Conservation (phyloP, 2,113 vertebrate genomes). For the Syrrhaptes paradoxus region DNA sequence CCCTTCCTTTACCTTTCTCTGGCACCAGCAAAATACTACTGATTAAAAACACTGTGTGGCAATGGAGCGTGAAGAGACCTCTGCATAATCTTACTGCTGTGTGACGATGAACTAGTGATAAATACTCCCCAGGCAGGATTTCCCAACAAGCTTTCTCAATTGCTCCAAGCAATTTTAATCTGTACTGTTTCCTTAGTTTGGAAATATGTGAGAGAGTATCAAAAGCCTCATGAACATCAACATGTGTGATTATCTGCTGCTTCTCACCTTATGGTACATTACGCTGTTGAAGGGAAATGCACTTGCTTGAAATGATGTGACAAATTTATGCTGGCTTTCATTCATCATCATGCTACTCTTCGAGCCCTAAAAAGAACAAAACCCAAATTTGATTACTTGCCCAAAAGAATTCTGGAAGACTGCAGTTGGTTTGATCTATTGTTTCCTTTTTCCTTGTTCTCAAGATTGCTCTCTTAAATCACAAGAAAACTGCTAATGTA, state of each 20-base stretch:
- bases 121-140: neutral
- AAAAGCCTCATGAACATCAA: constrained; percentile 9
- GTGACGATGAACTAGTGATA: neutral
- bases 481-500: neutral
- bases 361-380: constrained; percentile 18
- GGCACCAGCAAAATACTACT: neutral
- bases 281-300: neutral
- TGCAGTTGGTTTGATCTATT: neutral
- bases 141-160: neutral
- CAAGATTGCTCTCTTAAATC: neutral
- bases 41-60: neutral
- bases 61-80: neutral
- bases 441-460: neutral
- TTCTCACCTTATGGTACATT: neutral
- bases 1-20: neutral
- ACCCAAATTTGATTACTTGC: neutral
- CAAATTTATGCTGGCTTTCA: neutral
- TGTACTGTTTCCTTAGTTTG: neutral
- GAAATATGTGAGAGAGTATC: neutral
- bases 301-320: neutral
- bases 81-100: neutral
- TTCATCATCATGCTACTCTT: neutral
- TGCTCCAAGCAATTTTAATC: neutral
- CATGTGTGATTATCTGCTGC: neutral
- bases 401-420: neutral